Percentiles rank a stretch among this genome's conserved stretches.
Evolutionary conservation across 1,140 invertebrate genomes (phyloP).

Genomic region (Drosophila sproati): DNA sequence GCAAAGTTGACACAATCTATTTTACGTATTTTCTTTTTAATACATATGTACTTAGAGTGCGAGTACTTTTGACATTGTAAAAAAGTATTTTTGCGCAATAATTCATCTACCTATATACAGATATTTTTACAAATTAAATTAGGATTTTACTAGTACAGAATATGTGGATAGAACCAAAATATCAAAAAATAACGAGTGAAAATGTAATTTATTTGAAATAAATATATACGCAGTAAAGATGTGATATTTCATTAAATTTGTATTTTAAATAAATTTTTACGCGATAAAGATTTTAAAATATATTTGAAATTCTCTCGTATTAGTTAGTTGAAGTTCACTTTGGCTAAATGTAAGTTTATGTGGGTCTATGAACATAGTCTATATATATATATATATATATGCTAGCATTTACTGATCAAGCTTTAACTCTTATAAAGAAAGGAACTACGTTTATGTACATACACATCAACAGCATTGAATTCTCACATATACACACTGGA

Average conservation of each 20-base stretch:
- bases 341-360: neutral
- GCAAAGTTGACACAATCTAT: no score
- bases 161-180: neutral
- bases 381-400: slow-evolving; percentile 28
- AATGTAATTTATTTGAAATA: neutral
- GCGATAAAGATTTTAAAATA: no score
- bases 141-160: neutral
- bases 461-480: slow-evolving; percentile 49
- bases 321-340: slow-evolving; percentile 42
- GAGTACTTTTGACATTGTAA: no score
- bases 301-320: slow-evolving; percentile 21
- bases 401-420: slow-evolving; percentile 34
- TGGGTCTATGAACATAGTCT: neutral
- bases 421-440: slow-evolving; percentile 60
- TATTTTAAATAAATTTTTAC: no score
- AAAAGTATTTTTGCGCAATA: slow-evolving; percentile 7
- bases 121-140: slow-evolving; percentile 2
- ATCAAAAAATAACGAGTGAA: neutral
- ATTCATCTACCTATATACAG: slow-evolving; percentile 16
- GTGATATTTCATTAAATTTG: no score
- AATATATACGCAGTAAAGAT: neutral
- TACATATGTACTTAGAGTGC: no score
- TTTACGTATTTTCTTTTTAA: no score
- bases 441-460: slow-evolving; percentile 71
- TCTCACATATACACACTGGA: slow-evolving; percentile 32